Evolutionary conservation across 2,888 invertebrate species (phyloP).

Genomic region (Amphipoea oculea): DNA sequence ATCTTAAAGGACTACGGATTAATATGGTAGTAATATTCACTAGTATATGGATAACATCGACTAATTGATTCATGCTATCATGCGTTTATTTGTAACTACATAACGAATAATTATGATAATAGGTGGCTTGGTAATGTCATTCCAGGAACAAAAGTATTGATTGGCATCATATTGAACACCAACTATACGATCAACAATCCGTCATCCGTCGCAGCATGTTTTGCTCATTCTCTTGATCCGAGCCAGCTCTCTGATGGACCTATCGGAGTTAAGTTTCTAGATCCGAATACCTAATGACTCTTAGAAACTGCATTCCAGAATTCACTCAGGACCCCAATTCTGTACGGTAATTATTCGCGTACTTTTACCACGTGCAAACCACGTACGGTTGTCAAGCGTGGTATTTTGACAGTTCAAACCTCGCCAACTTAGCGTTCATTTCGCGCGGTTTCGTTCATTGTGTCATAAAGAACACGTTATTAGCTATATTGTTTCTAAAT

Average conservation of each 20-base stretch:
- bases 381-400: too few relatives aligned
- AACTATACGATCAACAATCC: neutral
- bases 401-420: too few relatives aligned
- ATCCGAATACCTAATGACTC: too few relatives aligned
- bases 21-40: neutral
- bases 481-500: too few relatives aligned
- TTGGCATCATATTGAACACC: neutral
- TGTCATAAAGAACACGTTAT: too few relatives aligned
- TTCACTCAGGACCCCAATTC: neutral
- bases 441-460: too few relatives aligned
- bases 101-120: neutral
- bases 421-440: too few relatives aligned
- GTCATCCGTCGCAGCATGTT: accelerated
- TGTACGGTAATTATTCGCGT: too few relatives aligned
- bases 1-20: neutral
- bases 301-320: neutral
- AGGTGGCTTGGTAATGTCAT: neutral
- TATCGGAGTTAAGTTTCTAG: too few relatives aligned
- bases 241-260: neutral
- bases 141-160: neutral
- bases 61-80: slow-evolving; percentile 15
- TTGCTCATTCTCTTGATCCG: neutral
- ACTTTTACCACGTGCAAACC: too few relatives aligned
- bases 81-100: neutral
- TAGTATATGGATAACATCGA: neutral